These are phyloP conservation scores for Melanotaenia maccullochi DNA, from an alignment of 2,797 vertebrate species.

Conservation along the genomic window DNA sequence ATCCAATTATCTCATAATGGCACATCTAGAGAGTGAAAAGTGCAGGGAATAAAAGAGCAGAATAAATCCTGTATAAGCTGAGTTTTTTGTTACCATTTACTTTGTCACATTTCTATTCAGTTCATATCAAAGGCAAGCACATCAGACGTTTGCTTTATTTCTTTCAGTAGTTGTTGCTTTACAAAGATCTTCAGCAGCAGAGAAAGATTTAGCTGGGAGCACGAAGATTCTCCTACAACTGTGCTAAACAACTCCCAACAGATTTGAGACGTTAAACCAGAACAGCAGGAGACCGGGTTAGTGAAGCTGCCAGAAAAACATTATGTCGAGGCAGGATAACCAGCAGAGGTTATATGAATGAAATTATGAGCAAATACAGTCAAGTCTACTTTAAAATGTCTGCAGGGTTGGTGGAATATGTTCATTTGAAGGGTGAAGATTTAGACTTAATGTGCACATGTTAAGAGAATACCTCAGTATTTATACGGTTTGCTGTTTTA, in stretches of 20 bases:
- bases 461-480: background rate
- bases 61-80: background rate
- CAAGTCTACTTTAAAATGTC: background rate
- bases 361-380: background rate
- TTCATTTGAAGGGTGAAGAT: background rate
- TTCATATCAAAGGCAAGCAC: background rate
- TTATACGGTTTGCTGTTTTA: too few species aligned
- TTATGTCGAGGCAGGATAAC: background rate
- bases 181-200: background rate
- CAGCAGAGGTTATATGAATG: background rate
- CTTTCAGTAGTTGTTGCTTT: background rate
- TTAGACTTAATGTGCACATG: background rate
- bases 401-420: background rate
- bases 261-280: background rate
- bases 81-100: background rate
- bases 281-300: background rate
- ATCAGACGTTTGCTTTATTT: background rate
- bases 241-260: background rate
- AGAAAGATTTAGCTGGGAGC: background rate
- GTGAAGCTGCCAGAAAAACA: background rate
- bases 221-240: background rate
- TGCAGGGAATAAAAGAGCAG: background rate
- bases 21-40: background rate
- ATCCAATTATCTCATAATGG: background rate
- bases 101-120: conserved; percentile 1